Evolutionary conservation across 2,797 vertebrate genomes (phyloP).

Genomic region (Pipistrellus nathusii): DNA sequence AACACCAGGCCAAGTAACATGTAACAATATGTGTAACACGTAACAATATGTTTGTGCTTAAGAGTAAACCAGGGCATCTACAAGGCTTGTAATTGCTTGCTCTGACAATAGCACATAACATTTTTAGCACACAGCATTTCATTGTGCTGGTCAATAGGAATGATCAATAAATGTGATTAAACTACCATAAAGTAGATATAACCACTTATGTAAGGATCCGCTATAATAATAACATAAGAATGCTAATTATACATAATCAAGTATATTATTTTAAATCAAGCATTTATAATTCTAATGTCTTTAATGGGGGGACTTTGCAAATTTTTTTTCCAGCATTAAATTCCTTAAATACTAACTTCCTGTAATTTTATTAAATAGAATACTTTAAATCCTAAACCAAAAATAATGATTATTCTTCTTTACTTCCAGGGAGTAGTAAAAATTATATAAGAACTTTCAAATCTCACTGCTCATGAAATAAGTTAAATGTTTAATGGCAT

Average conservation of each 20-base stretch:
- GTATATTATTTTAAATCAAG: conserved; percentile 16
- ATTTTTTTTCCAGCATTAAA: conserved; percentile 25
- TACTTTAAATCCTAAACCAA: conserved; percentile 42
- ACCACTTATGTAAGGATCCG: background rate
- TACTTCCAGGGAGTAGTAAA: background rate
- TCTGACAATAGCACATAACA: background rate
- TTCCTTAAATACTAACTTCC: background rate
- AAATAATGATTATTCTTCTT: conserved; percentile 12
- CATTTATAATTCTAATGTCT: conserved; percentile 38
- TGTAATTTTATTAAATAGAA: conserved; percentile 3
- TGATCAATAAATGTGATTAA: conserved; percentile 18
- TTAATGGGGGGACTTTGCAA: conserved; percentile 17
- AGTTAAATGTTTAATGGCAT: background rate
- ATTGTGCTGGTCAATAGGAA: conserved; percentile 1
- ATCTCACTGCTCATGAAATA: background rate
- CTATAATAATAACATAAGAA: background rate
- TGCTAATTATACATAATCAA: background rate
- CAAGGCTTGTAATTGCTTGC: background rate
- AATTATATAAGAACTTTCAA: conserved; percentile 5
- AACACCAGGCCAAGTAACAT: background rate
- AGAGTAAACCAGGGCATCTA: background rate
- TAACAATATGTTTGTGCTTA: background rate
- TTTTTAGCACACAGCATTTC: conserved; percentile 39
- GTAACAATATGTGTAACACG: background rate
- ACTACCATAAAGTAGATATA: conserved; percentile 29